phyloP scores from a whole-genome alignment of 2,113 vertebrate species.

The Plecotus auritus region DNA sequence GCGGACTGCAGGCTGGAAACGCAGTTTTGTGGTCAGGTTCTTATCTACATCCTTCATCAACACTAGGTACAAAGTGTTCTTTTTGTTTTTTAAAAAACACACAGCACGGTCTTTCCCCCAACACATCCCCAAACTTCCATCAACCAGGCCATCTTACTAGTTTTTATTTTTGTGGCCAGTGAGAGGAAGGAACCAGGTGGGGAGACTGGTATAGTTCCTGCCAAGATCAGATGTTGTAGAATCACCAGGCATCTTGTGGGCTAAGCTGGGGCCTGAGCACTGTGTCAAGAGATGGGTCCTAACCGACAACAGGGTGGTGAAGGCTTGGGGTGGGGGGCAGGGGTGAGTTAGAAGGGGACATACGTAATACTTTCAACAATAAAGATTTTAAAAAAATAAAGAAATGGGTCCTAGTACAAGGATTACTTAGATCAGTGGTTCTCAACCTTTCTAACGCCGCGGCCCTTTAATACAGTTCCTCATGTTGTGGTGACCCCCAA shows the following conservation, averaged over 20 bases:
- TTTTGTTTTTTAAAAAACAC: neutral
- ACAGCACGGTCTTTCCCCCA: neutral
- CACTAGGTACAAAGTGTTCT: neutral
- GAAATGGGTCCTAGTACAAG: neutral
- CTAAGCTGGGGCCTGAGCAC: neutral
- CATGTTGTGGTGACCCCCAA: too few species aligned
- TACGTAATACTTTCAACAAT: too few species aligned
- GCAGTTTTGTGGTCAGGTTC: neutral
- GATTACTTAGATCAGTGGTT: neutral
- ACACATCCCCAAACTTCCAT: neutral
- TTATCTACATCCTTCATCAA: slow-evolving; percentile 37
- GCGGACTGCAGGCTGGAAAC: neutral
- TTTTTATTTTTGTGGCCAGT: slow-evolving; percentile 38
- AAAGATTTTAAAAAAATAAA: too few species aligned
- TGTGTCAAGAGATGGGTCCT: neutral
- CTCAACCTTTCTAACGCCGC: too few species aligned
- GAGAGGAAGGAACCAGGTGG: neutral
- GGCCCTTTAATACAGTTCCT: too few species aligned
- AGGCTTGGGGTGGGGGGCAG: too few species aligned
- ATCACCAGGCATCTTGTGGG: neutral
- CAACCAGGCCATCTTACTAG: slow-evolving; percentile 15
- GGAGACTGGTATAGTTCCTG: neutral
- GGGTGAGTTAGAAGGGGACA: too few species aligned
- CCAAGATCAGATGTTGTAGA: slow-evolving; percentile 36
- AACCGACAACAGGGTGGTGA: too few species aligned